Evolutionary conservation across 2,797 vertebrate species (phyloP).

Genomic region (Moxostoma hubbsi): DNA sequence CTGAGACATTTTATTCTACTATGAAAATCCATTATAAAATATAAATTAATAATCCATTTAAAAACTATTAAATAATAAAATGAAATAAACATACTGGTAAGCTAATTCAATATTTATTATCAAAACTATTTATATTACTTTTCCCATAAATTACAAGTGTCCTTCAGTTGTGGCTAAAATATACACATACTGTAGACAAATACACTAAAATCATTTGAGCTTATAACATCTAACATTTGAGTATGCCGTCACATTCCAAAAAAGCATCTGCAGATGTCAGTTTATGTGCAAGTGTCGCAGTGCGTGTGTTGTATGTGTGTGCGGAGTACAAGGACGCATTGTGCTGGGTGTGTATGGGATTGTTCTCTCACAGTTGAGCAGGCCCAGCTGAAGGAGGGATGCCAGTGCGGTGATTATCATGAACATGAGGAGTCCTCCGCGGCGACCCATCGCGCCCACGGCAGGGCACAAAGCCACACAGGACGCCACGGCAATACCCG

Average conservation of each 20-base stretch:
- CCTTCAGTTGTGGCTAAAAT: too few relatives aligned
- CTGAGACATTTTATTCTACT: too few relatives aligned
- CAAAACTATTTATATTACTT: too few relatives aligned
- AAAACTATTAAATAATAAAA: too few relatives aligned
- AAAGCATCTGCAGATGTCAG: background rate
- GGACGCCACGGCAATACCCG: constrained; percentile 89
- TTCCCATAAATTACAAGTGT: too few relatives aligned
- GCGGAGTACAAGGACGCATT: background rate
- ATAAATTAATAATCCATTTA: too few relatives aligned
- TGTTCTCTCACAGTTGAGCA: constrained; percentile 90
- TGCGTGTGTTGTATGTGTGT: constrained; percentile 19
- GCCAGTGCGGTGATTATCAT: constrained; percentile 97
- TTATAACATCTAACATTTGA: background rate
- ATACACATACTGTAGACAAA: background rate
- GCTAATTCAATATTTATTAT: too few relatives aligned
- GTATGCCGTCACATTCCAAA: background rate
- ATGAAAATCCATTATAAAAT: too few relatives aligned
- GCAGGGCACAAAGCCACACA: constrained; percentile 92
- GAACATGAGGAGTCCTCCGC: constrained; percentile 95
- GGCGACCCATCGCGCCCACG: constrained; percentile 89
- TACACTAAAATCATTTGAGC: background rate
- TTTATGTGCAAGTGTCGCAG: background rate
- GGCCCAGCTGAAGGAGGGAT: constrained; percentile 92
- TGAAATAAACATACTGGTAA: too few relatives aligned
- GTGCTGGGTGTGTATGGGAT: constrained; percentile 31